Base-by-base conservation (phyloP, 2,888 invertebrate species). In the Dolichomitus sp. region DNA sequence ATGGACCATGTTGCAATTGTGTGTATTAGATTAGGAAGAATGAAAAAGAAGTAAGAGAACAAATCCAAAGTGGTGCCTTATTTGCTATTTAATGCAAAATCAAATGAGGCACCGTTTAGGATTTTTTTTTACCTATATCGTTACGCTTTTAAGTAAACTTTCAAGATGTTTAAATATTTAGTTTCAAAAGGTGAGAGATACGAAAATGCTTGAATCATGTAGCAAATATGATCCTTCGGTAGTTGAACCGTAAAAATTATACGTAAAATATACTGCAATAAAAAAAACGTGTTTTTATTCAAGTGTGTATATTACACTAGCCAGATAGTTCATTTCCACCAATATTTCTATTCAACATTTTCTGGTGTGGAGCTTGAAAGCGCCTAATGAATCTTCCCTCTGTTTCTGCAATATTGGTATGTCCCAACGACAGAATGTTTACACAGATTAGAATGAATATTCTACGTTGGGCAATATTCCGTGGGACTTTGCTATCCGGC, bases 391-490 rank as follows among this genome's bases (percentile, higher is more conserved):
- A 59, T 65, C n/a, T 40, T 9, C 9, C 23, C 7, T 48, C 1
- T n/a, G n/a, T 14, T 48, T 5, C 42, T 4, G 33, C 33, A 59
- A 59, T 59, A 59, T 33, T 59, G 30, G 30, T 33, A 2, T 1
- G 0, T 33, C 30, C 19, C 23, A 40, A 40, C 40, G 17, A 30
- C 12, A 17, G 19, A 42, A 19, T 19, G 19, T 7, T 40, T 37
- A 30, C 23, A 17, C 61, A 40, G 59, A 30, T 37, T 19, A 12
- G 40, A 63, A 63, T 40, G 61, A 63, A 63, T 63, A 63, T 63
- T 40, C 40, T 11, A 19, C 0, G 40, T 52, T 33, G 69, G 17
- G 11, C 30, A 63, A 77, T 70, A 77, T 70, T 63, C 19, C 6
- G 9, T 27, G 42, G 27, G 37, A n/a, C 11, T 63, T 61, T 50